Conservation (phyloP, 2,113 vertebrate species). For the Elaphurus davidianus region DNA sequence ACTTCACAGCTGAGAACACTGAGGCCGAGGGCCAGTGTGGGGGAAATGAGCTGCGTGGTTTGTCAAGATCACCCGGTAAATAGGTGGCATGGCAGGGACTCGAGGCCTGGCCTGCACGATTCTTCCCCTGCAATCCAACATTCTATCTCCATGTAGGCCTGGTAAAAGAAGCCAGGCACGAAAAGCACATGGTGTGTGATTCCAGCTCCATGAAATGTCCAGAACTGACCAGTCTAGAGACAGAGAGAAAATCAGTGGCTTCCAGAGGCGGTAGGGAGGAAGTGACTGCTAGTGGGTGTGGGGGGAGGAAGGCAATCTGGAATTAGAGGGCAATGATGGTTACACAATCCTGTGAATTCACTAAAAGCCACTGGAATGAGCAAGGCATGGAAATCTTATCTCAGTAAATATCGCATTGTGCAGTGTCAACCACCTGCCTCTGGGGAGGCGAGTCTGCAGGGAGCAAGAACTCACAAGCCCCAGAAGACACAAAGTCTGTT, state of each 20-base stretch:
- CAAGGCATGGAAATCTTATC: background rate
- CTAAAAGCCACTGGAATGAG: background rate
- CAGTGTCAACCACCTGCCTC: background rate
- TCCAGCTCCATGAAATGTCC: background rate
- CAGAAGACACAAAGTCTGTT: background rate
- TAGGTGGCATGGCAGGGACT: background rate
- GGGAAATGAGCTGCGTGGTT: too few species aligned
- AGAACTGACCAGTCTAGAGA: background rate
- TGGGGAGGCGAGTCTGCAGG: rapidly evolving
- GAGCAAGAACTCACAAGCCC: background rate
- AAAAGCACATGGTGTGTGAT: rapidly evolving
- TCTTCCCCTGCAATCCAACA: background rate
- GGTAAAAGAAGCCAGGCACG: background rate
- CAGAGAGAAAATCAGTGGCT: background rate
- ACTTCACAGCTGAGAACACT: background rate
- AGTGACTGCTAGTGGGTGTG: background rate
- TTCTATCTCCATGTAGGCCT: rapidly evolving
- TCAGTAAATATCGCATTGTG: rapidly evolving
- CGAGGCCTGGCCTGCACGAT: background rate
- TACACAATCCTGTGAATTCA: too few species aligned
- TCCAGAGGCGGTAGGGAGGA: background rate
- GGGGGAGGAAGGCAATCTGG: background rate
- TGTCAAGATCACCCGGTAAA: rapidly evolving
- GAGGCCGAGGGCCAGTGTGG: background rate
- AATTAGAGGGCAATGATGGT: background rate